Evolutionary conservation across 2,797 vertebrate genomes (phyloP).

Genomic region (Fratercula arctica): DNA sequence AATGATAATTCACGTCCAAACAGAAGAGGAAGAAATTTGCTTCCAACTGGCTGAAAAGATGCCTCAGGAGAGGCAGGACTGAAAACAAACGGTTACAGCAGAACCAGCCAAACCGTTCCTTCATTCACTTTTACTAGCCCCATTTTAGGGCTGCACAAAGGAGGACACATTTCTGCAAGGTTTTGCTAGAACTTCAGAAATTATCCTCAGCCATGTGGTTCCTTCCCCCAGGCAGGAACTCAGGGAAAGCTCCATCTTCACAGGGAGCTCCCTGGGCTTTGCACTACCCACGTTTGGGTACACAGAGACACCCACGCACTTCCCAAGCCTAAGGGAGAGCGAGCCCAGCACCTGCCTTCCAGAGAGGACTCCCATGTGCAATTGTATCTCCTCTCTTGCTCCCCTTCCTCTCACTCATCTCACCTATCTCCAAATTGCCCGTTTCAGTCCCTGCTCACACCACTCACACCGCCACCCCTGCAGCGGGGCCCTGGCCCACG

Average conservation of each 20-base stretch:
- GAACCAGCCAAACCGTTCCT: neutral
- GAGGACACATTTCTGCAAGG: neutral
- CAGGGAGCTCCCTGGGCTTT: neutral
- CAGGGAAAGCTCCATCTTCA: neutral
- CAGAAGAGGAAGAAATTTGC: neutral
- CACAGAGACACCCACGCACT: neutral
- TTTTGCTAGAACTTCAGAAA: neutral
- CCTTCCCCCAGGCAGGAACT: neutral
- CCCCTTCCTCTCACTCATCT: neutral
- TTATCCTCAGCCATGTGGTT: neutral
- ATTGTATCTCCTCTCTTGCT: neutral
- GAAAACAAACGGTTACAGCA: neutral
- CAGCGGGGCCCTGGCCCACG: rapidly evolving
- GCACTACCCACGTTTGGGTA: no score
- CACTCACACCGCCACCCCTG: neutral
- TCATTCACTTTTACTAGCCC: neutral
- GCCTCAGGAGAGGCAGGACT: neutral
- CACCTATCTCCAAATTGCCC: neutral
- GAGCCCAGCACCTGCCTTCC: neutral
- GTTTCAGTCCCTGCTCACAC: neutral
- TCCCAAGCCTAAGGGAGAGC: neutral
- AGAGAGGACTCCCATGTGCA: neutral
- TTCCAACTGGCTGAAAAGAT: neutral
- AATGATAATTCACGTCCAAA: neutral
- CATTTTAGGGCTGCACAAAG: neutral